A percentile compares a stretch with the other conserved stretches of the same genome.
Conservation (phyloP, 1,140 invertebrate species). For the Leptoteleia sp. region DNA sequence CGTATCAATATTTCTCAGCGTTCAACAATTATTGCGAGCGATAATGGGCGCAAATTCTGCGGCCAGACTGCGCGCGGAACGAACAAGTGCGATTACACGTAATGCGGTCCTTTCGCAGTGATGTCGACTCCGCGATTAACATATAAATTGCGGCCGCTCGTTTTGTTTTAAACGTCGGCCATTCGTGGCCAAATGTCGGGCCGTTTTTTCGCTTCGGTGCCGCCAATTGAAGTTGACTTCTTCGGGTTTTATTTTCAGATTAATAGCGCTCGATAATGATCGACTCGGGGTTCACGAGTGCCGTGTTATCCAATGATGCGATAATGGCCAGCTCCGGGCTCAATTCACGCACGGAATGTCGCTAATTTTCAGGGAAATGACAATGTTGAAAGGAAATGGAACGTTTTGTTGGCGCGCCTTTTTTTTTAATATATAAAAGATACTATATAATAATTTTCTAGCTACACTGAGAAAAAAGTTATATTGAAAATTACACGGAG, state of each 20-base stretch:
- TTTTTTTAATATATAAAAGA: too few relatives aligned
- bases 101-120: constrained; percentile 39
- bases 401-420: too few relatives aligned
- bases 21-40: constrained; percentile 48
- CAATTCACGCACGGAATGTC: too few relatives aligned
- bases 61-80: constrained; percentile 29
- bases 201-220: constrained; percentile 30
- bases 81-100: constrained; percentile 33
- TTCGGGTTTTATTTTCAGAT: constrained; percentile 13
- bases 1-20: constrained; percentile 45
- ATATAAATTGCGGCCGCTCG: constrained; percentile 46
- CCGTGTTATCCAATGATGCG: too few relatives aligned
- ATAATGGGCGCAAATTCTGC: constrained; percentile 59
- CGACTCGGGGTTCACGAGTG: not conserved
- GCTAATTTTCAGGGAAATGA: too few relatives aligned
- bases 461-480: too few relatives aligned
- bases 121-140: constrained; percentile 43
- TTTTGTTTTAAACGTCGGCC: constrained; percentile 17
- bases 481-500: too few relatives aligned
- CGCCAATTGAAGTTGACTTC: constrained; percentile 1
- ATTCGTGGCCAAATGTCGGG: not conserved
- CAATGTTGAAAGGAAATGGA: too few relatives aligned
- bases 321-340: too few relatives aligned
- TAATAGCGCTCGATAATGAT: constrained; percentile 32
- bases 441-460: too few relatives aligned